Percentiles rank a stretch among this genome's conserved stretches.
phyloP scores from a whole-genome alignment of 2,113 vertebrate species.

The Ptilonorhynchus violaceus region DNA sequence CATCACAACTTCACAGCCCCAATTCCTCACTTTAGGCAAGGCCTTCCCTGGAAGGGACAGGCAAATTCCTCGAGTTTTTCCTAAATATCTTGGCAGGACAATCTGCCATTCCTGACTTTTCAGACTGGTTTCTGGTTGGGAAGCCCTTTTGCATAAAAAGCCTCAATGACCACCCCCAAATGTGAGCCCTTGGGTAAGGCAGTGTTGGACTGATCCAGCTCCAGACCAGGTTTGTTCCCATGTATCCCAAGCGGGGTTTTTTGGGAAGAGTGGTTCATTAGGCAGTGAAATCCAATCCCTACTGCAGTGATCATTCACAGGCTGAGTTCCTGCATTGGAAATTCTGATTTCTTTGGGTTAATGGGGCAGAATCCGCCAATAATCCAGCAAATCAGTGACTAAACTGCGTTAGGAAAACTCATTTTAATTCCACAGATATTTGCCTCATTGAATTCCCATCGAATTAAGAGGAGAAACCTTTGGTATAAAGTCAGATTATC shows the following conservation, averaged over 20 bases:
- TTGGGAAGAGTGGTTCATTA: not conserved
- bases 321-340: not conserved
- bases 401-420: not conserved
- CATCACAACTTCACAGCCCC: not conserved
- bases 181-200: not conserved
- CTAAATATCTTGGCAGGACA: not conserved
- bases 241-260: not conserved
- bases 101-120: not conserved
- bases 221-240: not conserved
- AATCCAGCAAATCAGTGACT: not conserved
- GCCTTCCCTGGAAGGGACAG: not conserved
- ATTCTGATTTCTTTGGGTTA: not conserved
- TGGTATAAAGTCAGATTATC: constrained; percentile 30
- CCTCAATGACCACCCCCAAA: not conserved
- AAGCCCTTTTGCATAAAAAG: not conserved
- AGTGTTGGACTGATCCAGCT: not conserved
- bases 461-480: constrained; percentile 4
- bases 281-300: not conserved
- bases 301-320: not conserved
- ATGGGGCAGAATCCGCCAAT: not conserved
- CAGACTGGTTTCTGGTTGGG: not conserved
- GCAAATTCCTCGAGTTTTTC: not conserved
- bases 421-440: not conserved
- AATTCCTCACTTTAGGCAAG: not conserved
- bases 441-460: not conserved